phyloP scores from a whole-genome alignment of 1,140 invertebrate species.

The Drosophila biarmipes region DNA sequence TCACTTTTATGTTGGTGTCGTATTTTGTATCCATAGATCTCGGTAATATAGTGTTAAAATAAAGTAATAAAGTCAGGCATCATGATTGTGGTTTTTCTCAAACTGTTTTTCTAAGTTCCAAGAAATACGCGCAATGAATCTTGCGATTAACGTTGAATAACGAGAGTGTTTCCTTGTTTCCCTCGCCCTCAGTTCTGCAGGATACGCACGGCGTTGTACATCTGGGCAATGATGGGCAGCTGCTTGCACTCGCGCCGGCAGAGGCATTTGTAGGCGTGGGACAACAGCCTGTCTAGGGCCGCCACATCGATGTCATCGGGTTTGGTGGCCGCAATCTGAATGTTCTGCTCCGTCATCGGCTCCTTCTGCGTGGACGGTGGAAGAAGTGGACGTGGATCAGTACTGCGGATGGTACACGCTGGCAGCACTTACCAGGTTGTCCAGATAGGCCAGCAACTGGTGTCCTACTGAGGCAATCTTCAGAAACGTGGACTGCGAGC shows the following conservation, averaged over 20 bases:
- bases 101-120: neutral
- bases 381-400: slow-evolving; percentile 6
- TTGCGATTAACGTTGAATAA: slow-evolving; percentile 20
- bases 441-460: slow-evolving; percentile 89
- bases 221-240: slow-evolving; percentile 70
- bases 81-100: neutral
- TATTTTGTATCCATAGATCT: neutral
- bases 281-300: slow-evolving; percentile 62
- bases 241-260: slow-evolving; percentile 58
- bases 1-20: too few relatives aligned
- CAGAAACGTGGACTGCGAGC: slow-evolving; percentile 86
- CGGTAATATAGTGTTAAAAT: neutral
- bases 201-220: slow-evolving; percentile 78
- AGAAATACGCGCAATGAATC: neutral
- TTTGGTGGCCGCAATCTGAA: slow-evolving; percentile 66
- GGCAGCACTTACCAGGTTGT: slow-evolving; percentile 88
- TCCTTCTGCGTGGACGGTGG: slow-evolving; percentile 51
- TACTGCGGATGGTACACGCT: slow-evolving; percentile 49
- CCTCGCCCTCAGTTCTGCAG: slow-evolving; percentile 52
- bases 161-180: slow-evolving; percentile 31
- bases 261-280: slow-evolving; percentile 63
- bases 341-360: slow-evolving; percentile 28
- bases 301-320: slow-evolving; percentile 70
- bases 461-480: slow-evolving; percentile 89
- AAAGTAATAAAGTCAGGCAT: neutral